phyloP scores from a whole-genome alignment of 2,888 invertebrate genomes.

The Steinernema scapterisci region DNA sequence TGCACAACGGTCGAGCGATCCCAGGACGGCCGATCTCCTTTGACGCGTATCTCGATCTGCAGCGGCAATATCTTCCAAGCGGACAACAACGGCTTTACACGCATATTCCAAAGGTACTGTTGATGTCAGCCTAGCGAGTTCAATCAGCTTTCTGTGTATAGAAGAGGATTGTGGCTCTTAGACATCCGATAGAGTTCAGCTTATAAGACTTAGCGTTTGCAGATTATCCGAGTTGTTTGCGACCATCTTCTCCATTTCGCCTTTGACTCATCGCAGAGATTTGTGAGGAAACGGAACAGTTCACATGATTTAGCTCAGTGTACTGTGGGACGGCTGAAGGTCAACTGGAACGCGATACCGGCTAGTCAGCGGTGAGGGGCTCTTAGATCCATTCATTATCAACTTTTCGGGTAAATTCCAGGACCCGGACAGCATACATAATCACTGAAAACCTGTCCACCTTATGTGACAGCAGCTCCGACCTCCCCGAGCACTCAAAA shows the following conservation, averaged over 20 bases:
- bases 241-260: conserved; percentile 19
- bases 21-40: conserved; percentile 72
- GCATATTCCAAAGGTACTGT: conserved; percentile 78
- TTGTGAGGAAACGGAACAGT: conserved; percentile 6
- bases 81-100: conserved; percentile 79
- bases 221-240: conserved; percentile 28
- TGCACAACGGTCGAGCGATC: conserved; percentile 75
- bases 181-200: not conserved
- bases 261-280: not conserved
- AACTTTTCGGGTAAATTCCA: not conserved
- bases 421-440: not conserved
- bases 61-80: conserved; percentile 79
- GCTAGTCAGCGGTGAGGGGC: not conserved
- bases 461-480: not conserved
- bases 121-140: not conserved
- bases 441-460: not conserved
- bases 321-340: not conserved
- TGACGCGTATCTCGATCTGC: conserved; percentile 74
- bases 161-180: not conserved
- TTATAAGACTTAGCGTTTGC: not conserved
- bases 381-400: not conserved
- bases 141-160: not conserved
- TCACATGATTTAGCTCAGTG: not conserved
- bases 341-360: not conserved
- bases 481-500: not conserved